Percentiles rank a stretch among this genome's conserved stretches.
Evolutionary conservation across 2,888 invertebrate genomes (phyloP).

Genomic region (Ischnus inquisitorius): DNA sequence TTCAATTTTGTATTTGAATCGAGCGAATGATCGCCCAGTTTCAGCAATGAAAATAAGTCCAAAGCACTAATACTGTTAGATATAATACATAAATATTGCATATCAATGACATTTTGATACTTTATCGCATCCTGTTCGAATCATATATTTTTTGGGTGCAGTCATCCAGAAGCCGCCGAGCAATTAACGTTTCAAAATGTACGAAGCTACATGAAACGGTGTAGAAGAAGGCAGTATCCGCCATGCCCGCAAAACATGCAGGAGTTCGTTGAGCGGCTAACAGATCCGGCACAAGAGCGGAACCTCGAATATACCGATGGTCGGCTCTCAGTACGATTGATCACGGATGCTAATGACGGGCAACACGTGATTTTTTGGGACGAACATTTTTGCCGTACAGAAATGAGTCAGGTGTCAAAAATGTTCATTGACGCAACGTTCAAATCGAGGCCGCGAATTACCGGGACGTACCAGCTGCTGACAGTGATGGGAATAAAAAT

Average conservation of each 20-base stretch:
- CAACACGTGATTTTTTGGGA: constrained; percentile 35
- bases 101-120: background rate
- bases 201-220: constrained; percentile 30
- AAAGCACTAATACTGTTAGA: too few relatives aligned
- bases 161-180: constrained; percentile 5
- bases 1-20: background rate
- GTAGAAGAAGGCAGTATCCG: constrained; percentile 25
- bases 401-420: constrained; percentile 26
- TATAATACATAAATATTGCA: too few relatives aligned
- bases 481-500: constrained; percentile 45
- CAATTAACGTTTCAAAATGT: background rate
- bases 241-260: constrained; percentile 15
- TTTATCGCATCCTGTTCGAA: background rate
- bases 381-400: constrained; percentile 14
- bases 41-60: background rate
- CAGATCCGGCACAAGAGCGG: constrained; percentile 21
- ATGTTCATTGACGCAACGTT: constrained; percentile 49
- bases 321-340: constrained; percentile 23
- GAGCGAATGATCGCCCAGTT: background rate
- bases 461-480: constrained; percentile 32
- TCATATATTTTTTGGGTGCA: background rate
- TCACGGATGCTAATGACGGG: constrained; percentile 16
- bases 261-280: constrained; percentile 34
- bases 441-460: constrained; percentile 17
- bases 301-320: constrained; percentile 44